phyloP scores from a whole-genome alignment of 2,888 invertebrate genomes.

The Mythimna pallens region DNA sequence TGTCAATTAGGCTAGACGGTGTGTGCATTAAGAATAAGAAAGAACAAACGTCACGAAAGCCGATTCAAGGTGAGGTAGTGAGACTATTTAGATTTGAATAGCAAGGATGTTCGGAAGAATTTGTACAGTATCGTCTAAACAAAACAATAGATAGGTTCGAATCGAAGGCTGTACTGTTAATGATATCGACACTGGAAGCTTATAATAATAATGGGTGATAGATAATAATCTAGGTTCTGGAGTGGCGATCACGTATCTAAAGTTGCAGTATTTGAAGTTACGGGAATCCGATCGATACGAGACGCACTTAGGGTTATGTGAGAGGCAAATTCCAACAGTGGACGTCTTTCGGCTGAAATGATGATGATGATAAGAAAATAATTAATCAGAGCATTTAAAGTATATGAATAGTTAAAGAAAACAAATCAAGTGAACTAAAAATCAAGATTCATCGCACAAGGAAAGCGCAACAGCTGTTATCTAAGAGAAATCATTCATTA shows the following conservation, averaged over 20 bases:
- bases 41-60: neutral
- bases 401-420: neutral
- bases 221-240: too few relatives aligned
- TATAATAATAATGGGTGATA: too few relatives aligned
- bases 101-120: neutral
- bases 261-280: too few relatives aligned
- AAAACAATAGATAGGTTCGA: neutral
- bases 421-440: neutral
- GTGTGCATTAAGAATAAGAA: neutral
- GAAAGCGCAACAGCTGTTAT: conserved; percentile 5
- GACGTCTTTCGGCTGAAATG: too few relatives aligned
- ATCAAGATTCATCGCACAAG: conserved; percentile 1
- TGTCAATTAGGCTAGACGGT: neutral
- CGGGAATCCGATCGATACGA: too few relatives aligned
- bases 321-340: too few relatives aligned
- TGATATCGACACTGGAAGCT: too few relatives aligned
- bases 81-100: neutral
- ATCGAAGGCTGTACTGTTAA: too few relatives aligned
- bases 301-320: too few relatives aligned
- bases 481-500: conserved; percentile 23
- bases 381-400: neutral
- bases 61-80: too few relatives aligned
- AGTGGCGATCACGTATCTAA: too few relatives aligned
- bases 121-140: neutral
- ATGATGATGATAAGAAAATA: too few relatives aligned